phyloP scores from a whole-genome alignment of 2,888 invertebrate genomes.

The Dryococelus australis region DNA sequence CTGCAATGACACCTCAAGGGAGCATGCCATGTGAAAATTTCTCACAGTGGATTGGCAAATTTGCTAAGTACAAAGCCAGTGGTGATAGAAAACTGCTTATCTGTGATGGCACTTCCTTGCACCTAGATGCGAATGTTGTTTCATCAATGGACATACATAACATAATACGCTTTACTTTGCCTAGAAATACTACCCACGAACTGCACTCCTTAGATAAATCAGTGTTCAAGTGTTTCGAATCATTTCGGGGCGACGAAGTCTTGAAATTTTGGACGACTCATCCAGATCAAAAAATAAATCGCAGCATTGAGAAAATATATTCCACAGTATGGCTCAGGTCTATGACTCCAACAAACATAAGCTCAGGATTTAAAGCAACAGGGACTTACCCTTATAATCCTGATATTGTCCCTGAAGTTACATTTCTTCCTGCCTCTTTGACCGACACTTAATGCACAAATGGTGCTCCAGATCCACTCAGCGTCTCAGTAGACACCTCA shows the following conservation, averaged over 20 bases:
- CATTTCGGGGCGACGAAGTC: slow-evolving; percentile 22
- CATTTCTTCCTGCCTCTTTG: too few relatives aligned
- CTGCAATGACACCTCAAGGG: slow-evolving; percentile 21
- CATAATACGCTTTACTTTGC: too few relatives aligned
- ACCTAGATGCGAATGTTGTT: slow-evolving; percentile 23
- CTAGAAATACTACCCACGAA: slow-evolving; percentile 19
- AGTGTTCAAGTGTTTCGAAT: slow-evolving; percentile 24
- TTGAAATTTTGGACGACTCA: slow-evolving; percentile 19
- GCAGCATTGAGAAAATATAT: slow-evolving; percentile 18
- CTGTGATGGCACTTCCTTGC: slow-evolving; percentile 21
- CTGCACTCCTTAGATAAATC: slow-evolving; percentile 21
- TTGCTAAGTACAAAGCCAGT: slow-evolving; percentile 1
- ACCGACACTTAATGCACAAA: too few relatives aligned
- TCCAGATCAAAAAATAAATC: slow-evolving; percentile 27
- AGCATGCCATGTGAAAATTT: slow-evolving; percentile 25
- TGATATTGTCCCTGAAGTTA: slow-evolving; percentile 22
- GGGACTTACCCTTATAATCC: too few relatives aligned
- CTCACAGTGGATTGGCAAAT: slow-evolving; percentile 20
- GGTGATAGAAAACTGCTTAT: slow-evolving; percentile 17
- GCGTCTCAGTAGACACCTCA: too few relatives aligned
- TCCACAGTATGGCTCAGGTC: slow-evolving; percentile 19
- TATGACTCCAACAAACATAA: slow-evolving; percentile 21
- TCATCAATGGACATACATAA: too few relatives aligned
- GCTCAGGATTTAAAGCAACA: slow-evolving; percentile 12
- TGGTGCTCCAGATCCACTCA: too few relatives aligned